Evolutionary conservation across 1,140 invertebrate genomes (phyloP).

Genomic region (Neotoxoptera formosana): DNA sequence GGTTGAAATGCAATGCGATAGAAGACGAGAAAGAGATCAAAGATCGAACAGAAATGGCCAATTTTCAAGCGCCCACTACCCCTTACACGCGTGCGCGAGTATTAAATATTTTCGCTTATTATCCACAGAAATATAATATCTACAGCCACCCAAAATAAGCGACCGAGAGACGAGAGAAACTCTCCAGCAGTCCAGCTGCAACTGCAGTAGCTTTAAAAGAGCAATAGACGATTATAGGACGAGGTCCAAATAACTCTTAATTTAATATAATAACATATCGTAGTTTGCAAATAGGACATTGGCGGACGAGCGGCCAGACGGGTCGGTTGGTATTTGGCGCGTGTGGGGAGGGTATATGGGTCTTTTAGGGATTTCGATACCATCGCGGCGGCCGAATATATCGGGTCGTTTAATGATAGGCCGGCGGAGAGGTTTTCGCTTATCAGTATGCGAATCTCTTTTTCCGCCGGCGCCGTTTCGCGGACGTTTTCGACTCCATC

Average conservation of each 20-base stretch:
- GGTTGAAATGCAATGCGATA: not conserved
- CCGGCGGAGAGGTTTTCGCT: not conserved
- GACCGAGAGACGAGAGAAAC: not conserved
- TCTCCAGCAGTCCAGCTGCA: not conserved
- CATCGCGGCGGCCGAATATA: constrained; percentile 37
- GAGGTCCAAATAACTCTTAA: constrained; percentile 19
- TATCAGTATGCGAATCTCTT: constrained; percentile 56
- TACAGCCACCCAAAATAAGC: not conserved
- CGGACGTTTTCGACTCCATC: not conserved
- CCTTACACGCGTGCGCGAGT: not conserved
- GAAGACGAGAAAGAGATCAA: not conserved
- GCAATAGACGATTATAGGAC: constrained; percentile 36
- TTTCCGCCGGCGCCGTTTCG: constrained; percentile 46
- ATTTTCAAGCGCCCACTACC: not conserved
- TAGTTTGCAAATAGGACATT: not conserved
- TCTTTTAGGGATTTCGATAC: constrained; percentile 41
- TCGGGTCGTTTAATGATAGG: constrained; percentile 22
- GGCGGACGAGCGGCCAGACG: not conserved
- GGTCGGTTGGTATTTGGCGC: not conserved
- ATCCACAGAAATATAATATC: not conserved
- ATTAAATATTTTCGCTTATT: not conserved
- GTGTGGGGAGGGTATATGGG: not conserved
- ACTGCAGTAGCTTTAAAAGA: constrained; percentile 32
- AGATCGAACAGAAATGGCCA: not conserved
- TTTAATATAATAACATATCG: constrained; percentile 36